Evolutionary conservation across 1,140 invertebrate species (phyloP).

Genomic region (Drosophila bipectinata): DNA sequence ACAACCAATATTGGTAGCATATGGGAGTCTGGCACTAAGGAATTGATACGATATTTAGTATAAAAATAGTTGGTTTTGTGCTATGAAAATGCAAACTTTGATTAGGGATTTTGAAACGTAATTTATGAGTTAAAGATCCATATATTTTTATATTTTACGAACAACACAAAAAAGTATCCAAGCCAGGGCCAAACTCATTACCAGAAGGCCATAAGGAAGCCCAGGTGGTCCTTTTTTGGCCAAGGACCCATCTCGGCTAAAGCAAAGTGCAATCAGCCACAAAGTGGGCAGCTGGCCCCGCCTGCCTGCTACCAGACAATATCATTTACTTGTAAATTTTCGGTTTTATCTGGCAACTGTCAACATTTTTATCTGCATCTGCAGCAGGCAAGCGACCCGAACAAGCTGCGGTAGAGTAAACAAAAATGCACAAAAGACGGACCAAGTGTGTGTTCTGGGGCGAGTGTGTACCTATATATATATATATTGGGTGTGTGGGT

Average conservation of each 20-base stretch:
- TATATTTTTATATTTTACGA: conserved; percentile 38
- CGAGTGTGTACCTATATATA: conserved; percentile 2
- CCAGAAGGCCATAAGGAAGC: neutral
- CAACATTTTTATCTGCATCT: conserved; percentile 58
- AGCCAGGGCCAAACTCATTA: conserved; percentile 41
- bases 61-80: neutral
- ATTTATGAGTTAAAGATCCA: neutral
- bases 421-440: conserved; percentile 43
- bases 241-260: conserved; percentile 11
- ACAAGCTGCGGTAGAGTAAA: conserved; percentile 28
- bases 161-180: conserved; percentile 8
- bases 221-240: conserved; percentile 14
- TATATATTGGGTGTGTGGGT: neutral
- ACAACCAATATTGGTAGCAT: conserved; percentile 30
- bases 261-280: conserved; percentile 42
- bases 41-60: conserved; percentile 12
- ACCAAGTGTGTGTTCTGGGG: conserved; percentile 4
- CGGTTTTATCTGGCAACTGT: conserved; percentile 51
- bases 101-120: too few species aligned
- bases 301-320: conserved; percentile 35
- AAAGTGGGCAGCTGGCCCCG: conserved; percentile 41
- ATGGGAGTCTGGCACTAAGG: conserved; percentile 19
- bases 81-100: too few species aligned
- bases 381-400: conserved; percentile 17
- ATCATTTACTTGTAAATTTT: conserved; percentile 62